phyloP scores from a whole-genome alignment of 2,113 vertebrate species.

The Python bivittatus region DNA sequence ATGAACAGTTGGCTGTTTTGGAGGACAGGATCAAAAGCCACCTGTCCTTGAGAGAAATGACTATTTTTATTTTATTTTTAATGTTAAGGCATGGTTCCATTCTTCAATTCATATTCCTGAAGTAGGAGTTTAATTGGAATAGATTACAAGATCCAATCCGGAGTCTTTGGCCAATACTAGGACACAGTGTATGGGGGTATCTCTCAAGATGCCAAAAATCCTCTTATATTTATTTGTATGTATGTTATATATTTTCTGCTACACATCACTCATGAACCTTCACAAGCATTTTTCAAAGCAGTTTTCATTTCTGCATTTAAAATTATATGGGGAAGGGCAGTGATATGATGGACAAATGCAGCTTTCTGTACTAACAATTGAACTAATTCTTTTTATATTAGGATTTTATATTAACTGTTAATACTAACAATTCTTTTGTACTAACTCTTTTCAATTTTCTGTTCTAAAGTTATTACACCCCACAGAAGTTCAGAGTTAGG shows the following conservation, averaged over 20 bases:
- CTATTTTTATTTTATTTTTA: neutral
- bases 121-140: neutral
- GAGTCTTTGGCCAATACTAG: too few species aligned
- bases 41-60: neutral
- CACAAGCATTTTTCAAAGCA: conserved; percentile 3
- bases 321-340: neutral
- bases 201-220: neutral
- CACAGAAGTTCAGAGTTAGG: neutral
- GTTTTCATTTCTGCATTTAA: conserved; percentile 4
- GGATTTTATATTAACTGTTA: neutral
- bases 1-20: neutral
- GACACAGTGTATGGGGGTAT: neutral
- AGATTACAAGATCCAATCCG: neutral
- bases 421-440: neutral
- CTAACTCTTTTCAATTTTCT: neutral
- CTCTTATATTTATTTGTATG: neutral
- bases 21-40: neutral
- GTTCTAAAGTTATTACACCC: neutral
- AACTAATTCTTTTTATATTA: neutral
- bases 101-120: neutral
- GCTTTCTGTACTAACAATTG: neutral
- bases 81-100: neutral
- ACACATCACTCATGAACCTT: neutral
- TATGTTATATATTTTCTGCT: neutral
- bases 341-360: neutral